Evolutionary conservation across 2,113 vertebrate genomes (phyloP).

Genomic region (Calidris pugnax): DNA sequence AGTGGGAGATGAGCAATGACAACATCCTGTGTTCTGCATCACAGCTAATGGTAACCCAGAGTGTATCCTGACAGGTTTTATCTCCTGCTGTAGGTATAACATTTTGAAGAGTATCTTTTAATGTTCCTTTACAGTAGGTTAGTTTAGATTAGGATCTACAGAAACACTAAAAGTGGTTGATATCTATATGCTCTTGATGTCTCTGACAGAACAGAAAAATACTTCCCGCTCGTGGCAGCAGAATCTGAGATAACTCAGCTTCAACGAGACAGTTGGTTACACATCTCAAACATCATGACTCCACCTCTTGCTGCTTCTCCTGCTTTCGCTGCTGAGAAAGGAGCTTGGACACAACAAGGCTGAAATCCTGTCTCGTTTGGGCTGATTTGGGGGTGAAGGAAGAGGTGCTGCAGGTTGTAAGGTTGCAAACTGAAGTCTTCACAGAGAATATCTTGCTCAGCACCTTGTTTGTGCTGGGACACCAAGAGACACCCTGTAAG

Average conservation of each 20-base stretch:
- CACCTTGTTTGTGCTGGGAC: neutral
- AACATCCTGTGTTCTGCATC: neutral
- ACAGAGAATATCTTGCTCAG: neutral
- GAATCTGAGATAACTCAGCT: neutral
- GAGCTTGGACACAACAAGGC: neutral
- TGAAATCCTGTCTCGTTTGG: neutral
- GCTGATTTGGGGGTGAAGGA: neutral
- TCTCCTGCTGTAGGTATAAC: neutral
- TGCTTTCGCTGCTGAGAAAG: neutral
- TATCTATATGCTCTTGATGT: neutral
- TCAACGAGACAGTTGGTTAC: neutral
- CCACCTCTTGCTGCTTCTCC: neutral
- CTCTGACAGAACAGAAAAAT: neutral
- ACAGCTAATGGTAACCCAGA: neutral
- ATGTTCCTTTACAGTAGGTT: neutral
- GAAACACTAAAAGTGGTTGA: neutral
- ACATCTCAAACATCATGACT: neutral
- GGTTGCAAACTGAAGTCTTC: neutral
- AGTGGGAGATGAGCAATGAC: neutral
- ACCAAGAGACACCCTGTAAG: accelerated
- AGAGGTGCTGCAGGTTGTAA: neutral
- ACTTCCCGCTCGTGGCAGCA: neutral
- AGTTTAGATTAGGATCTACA: neutral
- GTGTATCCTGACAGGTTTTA: neutral
- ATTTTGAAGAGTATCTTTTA: neutral